A percentile compares a stretch with the other conserved stretches of the same genome.
These are phyloP conservation scores for Capreolus pygargus DNA, from an alignment of 2,113 vertebrate species.

Conservation along the genomic window DNA sequence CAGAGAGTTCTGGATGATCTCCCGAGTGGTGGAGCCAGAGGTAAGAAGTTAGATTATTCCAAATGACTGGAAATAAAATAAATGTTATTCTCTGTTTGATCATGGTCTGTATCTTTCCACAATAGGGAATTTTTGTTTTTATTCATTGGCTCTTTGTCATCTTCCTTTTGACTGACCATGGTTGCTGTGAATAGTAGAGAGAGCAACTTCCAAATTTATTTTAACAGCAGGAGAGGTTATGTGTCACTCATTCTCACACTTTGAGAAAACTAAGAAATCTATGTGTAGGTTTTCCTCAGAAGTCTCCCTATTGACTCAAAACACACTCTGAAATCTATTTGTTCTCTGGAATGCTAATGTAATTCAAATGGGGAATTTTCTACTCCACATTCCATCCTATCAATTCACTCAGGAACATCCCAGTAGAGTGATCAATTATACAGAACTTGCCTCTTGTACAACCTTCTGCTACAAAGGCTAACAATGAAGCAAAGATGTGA, in stretches of 20 bases:
- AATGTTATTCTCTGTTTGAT: slow-evolving; percentile 54
- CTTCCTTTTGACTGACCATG: slow-evolving; percentile 24
- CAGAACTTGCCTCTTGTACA: neutral
- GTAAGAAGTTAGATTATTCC: slow-evolving; percentile 38
- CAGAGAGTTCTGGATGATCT: slow-evolving; percentile 64
- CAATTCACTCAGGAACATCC: neutral
- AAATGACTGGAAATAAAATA: slow-evolving; percentile 57
- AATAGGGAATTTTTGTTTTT: slow-evolving; percentile 45
- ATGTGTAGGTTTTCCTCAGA: slow-evolving; percentile 12
- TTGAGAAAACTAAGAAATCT: slow-evolving; percentile 37
- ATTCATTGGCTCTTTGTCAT: slow-evolving; percentile 44
- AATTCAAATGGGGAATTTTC: neutral
- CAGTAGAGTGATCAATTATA: neutral
- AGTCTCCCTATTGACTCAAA: slow-evolving; percentile 31
- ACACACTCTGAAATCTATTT: neutral
- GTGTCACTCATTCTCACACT: slow-evolving; percentile 45
- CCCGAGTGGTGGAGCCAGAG: slow-evolving; percentile 38
- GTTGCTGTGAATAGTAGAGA: slow-evolving; percentile 13
- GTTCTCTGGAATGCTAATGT: neutral
- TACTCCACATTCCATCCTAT: neutral
- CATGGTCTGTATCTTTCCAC: neutral
- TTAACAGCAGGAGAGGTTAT: neutral
- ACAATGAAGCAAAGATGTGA: slow-evolving; percentile 12
- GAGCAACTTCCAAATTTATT: slow-evolving; percentile 47
- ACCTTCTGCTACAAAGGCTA: slow-evolving; percentile 14